A percentile compares a stretch with the other conserved stretches of the same genome.
phyloP scores from a whole-genome alignment of 2,113 vertebrate genomes.

The Anarrhichthys ocellatus region DNA sequence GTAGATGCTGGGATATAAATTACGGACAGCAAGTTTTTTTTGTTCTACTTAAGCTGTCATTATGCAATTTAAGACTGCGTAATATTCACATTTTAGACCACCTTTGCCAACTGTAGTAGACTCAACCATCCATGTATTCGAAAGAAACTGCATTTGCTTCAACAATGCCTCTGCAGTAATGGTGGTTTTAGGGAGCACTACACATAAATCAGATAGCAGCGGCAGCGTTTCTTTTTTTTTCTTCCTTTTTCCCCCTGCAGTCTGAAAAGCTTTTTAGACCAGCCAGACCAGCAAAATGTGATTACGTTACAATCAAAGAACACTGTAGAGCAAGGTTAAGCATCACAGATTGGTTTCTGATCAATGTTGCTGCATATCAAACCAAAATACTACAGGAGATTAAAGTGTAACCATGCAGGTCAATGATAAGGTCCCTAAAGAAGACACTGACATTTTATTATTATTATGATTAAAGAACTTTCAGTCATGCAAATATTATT shows the following conservation, averaged over 20 bases:
- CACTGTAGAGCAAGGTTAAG: not conserved
- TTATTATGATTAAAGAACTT: constrained; percentile 10
- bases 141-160: not conserved
- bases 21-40: not conserved
- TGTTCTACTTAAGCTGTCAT: not conserved
- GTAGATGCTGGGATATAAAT: not conserved
- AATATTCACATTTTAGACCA: not conserved
- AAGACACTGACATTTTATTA: not conserved
- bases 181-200: not conserved
- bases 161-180: not conserved
- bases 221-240: not conserved
- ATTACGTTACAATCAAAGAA: not conserved
- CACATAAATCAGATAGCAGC: not conserved
- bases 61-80: not conserved
- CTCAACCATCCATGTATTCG: not conserved
- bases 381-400: not conserved
- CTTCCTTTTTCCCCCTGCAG: not conserved
- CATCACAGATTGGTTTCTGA: not conserved
- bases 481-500: not conserved
- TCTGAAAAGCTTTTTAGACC: constrained; percentile 7
- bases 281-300: not conserved
- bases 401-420: constrained; percentile 6
- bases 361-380: not conserved
- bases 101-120: constrained; percentile 7
- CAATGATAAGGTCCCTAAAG: constrained; percentile 8